These are phyloP conservation scores for Eptesicus fuscus DNA, from an alignment of 2,113 vertebrate species.

Conservation along the genomic window DNA sequence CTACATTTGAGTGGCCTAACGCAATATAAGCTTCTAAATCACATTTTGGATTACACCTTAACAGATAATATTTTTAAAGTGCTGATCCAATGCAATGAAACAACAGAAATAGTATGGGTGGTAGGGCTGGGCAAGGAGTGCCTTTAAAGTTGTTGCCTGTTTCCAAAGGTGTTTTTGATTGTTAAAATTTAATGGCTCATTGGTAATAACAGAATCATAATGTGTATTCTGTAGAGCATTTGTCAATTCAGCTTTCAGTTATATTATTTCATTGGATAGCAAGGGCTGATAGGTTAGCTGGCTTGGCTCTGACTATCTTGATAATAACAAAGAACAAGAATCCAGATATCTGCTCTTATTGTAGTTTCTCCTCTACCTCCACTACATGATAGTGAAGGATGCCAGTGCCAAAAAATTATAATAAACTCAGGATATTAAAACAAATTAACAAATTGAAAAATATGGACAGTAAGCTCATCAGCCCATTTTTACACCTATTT, in stretches of 20 bases:
- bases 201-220: not conserved
- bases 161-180: constrained; percentile 21
- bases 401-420: not conserved
- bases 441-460: not conserved
- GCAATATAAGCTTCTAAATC: not conserved
- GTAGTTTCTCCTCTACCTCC: too few species aligned
- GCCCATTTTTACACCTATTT: not conserved
- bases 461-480: not conserved
- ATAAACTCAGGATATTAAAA: not conserved
- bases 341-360: not conserved
- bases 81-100: not conserved
- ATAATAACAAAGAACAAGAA: not conserved
- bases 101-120: not conserved
- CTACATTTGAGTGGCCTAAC: not conserved
- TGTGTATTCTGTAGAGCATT: not conserved
- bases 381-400: not conserved
- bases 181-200: not conserved
- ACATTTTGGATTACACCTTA: not conserved
- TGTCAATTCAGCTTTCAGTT: not conserved
- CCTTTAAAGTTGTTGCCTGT: not conserved
- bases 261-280: not conserved
- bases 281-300: not conserved
- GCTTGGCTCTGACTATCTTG: not conserved
- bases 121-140: not conserved
- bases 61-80: not conserved